Evolutionary conservation across 2,797 vertebrate species (phyloP).

Genomic region (Spinus olivaceus): DNA sequence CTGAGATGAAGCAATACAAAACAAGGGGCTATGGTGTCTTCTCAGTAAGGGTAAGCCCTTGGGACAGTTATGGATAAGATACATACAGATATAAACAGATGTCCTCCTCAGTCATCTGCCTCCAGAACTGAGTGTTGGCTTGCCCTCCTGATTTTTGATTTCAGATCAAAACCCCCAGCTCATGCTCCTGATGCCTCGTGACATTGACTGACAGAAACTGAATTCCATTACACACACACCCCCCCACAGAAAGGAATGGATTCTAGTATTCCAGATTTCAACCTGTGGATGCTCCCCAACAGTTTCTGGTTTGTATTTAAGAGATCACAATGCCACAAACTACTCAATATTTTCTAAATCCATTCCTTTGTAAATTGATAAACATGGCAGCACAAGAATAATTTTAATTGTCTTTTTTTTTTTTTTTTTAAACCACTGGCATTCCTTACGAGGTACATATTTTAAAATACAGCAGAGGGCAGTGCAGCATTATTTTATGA

Average conservation of each 20-base stretch:
- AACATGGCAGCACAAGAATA: background rate
- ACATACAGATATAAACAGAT: background rate
- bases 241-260: background rate
- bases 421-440: background rate
- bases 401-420: background rate
- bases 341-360: background rate
- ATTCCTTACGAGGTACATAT: background rate
- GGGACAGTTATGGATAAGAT: background rate
- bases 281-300: background rate
- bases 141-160: background rate
- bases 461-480: constrained; percentile 54
- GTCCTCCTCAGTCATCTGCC: background rate
- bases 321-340: background rate
- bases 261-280: background rate
- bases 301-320: background rate
- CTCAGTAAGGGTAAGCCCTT: background rate
- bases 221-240: background rate
- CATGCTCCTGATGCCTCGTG: background rate
- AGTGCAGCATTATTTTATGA: background rate
- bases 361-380: background rate
- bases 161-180: background rate
- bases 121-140: background rate
- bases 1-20: background rate
- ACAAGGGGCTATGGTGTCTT: background rate
- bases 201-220: background rate